phyloP scores from a whole-genome alignment of 1,140 invertebrate genomes.

The Pseudachorutes palmiensis region DNA sequence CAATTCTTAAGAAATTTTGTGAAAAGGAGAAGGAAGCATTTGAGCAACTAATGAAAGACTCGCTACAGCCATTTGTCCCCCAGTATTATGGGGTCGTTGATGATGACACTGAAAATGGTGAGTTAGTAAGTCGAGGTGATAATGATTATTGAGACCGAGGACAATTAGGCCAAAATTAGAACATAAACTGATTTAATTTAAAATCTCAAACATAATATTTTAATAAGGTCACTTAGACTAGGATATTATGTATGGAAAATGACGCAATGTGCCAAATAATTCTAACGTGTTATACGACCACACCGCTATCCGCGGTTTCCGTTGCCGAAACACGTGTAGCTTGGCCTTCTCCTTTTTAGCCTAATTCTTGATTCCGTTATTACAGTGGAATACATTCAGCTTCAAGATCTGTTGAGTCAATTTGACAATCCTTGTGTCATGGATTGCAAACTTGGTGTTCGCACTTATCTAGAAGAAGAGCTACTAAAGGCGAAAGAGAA shows the following conservation, averaged over 20 bases:
- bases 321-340: too few relatives aligned
- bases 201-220: too few relatives aligned
- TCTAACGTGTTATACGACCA: too few relatives aligned
- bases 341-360: neutral
- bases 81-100: constrained; percentile 77
- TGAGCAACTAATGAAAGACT: constrained; percentile 75
- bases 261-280: too few relatives aligned
- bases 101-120: constrained; percentile 70
- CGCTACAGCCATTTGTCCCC: constrained; percentile 77
- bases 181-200: too few relatives aligned
- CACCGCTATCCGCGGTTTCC: too few relatives aligned
- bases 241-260: too few relatives aligned
- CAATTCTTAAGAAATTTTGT: constrained; percentile 86
- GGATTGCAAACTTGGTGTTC: constrained; percentile 92
- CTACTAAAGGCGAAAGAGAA: constrained; percentile 88
- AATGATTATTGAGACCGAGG: neutral
- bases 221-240: too few relatives aligned
- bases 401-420: constrained; percentile 84
- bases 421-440: constrained; percentile 85
- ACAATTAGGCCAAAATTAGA: too few relatives aligned
- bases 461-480: constrained; percentile 91
- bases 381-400: constrained; percentile 62
- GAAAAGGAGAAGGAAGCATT: constrained; percentile 71
- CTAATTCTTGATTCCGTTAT: constrained; percentile 14
- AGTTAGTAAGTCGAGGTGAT: constrained; percentile 40